Evolutionary conservation across 2,797 vertebrate genomes (phyloP).

Genomic region (Phrynocephalus vlangalii): DNA sequence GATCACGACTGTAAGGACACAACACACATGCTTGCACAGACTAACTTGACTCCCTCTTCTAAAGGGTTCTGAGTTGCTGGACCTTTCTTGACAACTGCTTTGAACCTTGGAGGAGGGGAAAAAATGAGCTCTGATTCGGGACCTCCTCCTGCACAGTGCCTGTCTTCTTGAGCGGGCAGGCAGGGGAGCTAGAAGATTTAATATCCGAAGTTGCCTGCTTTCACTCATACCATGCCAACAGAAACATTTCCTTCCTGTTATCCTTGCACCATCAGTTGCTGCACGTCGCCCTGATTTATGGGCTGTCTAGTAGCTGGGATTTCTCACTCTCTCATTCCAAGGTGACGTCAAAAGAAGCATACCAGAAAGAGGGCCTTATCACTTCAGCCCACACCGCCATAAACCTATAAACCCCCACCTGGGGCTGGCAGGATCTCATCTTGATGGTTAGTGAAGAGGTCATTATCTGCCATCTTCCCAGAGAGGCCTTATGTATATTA

Average conservation of each 20-base stretch:
- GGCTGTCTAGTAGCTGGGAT: not conserved
- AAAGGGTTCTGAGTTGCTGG: not conserved
- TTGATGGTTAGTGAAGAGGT: not conserved
- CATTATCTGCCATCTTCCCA: not conserved
- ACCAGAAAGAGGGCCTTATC: not conserved
- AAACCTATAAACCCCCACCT: not conserved
- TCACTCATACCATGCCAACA: not conserved
- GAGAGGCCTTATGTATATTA: not conserved
- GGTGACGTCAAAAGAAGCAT: not conserved
- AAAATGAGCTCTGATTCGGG: not conserved
- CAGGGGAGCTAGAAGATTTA: not conserved
- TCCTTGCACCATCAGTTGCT: not conserved
- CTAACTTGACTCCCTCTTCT: no score
- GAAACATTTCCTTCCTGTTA: constrained; percentile 9
- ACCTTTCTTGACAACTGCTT: not conserved
- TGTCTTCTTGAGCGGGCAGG: not conserved
- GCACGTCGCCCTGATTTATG: constrained; percentile 1
- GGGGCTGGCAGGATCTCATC: not conserved
- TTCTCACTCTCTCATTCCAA: not conserved
- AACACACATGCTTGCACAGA: no score
- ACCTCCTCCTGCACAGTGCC: not conserved
- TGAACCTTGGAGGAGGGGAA: not conserved
- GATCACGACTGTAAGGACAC: no score
- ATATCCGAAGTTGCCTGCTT: not conserved
- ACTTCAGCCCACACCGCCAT: not conserved